Evolutionary conservation across 2,797 vertebrate genomes (phyloP).

Genomic region (Ptychobarbus kaznakovi): DNA sequence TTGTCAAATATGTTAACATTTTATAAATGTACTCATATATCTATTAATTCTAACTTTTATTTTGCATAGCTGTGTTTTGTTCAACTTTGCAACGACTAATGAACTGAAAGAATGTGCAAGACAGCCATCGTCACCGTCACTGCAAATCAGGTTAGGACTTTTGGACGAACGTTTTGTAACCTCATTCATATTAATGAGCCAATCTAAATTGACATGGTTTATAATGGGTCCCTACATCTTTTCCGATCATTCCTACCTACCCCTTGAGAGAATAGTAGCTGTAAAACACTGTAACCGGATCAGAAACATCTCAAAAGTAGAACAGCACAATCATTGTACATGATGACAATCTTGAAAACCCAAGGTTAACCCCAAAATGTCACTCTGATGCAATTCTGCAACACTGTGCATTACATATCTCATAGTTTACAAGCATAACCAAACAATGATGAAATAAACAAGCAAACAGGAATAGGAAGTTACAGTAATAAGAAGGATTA

Average conservation of each 20-base stretch:
- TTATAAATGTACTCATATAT: neutral
- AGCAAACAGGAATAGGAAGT: neutral
- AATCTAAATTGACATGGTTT: neutral
- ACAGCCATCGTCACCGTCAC: neutral
- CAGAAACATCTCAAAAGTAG: conserved; percentile 14
- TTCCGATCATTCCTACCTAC: neutral
- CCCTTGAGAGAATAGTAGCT: neutral
- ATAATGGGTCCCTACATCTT: neutral
- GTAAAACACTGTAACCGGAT: neutral
- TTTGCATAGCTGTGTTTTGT: neutral
- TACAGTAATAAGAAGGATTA: conserved; percentile 10
- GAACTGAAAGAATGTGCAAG: neutral
- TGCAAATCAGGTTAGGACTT: neutral
- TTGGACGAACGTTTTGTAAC: neutral
- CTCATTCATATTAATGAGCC: conserved; percentile 10
- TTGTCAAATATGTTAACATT: neutral
- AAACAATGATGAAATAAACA: neutral
- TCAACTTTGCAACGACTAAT: neutral
- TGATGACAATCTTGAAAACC: neutral
- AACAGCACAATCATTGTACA: neutral
- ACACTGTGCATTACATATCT: neutral
- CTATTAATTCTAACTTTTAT: neutral
- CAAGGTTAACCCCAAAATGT: neutral
- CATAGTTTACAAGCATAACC: neutral
- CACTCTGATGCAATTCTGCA: neutral